These are phyloP conservation scores for Synergus japonicus DNA, from an alignment of 2,888 invertebrate species.

Conservation along the genomic window DNA sequence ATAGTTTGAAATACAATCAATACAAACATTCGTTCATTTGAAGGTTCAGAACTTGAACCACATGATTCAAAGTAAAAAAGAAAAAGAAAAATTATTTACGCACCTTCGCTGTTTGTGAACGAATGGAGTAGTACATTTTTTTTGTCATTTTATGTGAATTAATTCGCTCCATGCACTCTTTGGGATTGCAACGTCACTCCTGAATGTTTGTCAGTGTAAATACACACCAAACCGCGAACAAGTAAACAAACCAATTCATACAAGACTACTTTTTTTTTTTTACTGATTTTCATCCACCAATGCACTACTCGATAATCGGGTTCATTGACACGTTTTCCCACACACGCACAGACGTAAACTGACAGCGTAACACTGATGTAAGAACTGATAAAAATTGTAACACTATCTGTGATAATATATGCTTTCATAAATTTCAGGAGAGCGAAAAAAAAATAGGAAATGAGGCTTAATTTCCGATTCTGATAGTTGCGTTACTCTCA, in stretches of 20 bases:
- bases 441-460: conserved; percentile 31
- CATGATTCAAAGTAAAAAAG: too few species aligned
- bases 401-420: conserved; percentile 46
- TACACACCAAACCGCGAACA: conserved; percentile 29
- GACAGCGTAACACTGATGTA: conserved; percentile 30
- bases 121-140: conserved; percentile 39
- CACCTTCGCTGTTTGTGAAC: background rate
- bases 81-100: background rate
- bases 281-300: background rate
- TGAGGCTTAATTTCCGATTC: conserved; percentile 34
- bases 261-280: conserved; percentile 8
- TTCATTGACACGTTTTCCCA: conserved; percentile 22
- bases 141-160: conserved; percentile 45
- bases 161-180: conserved; percentile 69
- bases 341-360: conserved; percentile 42
- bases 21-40: too few species aligned
- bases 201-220: conserved; percentile 58
- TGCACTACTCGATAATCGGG: conserved; percentile 20
- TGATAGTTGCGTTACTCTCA: background rate
- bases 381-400: conserved; percentile 28
- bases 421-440: conserved; percentile 57
- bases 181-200: conserved; percentile 72
- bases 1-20: too few species aligned
- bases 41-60: too few species aligned
- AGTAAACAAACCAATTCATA: conserved; percentile 33